These are phyloP conservation scores for Dyspetes luteomarginatus DNA, from an alignment of 2,888 invertebrate genomes.

Conservation along the genomic window DNA sequence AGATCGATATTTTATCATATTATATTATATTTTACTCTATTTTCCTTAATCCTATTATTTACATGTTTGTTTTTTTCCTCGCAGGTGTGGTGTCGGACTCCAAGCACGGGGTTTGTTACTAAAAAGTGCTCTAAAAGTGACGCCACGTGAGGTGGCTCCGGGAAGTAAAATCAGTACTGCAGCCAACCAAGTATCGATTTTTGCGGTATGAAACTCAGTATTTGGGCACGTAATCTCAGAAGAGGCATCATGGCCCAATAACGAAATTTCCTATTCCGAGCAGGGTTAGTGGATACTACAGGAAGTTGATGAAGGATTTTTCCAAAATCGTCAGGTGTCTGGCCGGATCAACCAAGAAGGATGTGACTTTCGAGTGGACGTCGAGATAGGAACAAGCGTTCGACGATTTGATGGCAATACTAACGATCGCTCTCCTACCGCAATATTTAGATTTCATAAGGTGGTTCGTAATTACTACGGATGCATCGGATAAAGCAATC, in stretches of 20 bases:
- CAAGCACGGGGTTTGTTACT: no score
- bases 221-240: conserved; percentile 19
- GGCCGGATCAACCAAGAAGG: conserved; percentile 67
- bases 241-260: conserved; percentile 53
- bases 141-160: no score
- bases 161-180: background rate
- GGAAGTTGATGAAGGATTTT: conserved; percentile 42
- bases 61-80: no score
- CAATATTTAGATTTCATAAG: conserved; percentile 74
- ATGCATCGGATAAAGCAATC: conserved; percentile 73
- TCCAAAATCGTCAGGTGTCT: conserved; percentile 68
- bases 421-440: conserved; percentile 57
- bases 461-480: conserved; percentile 74
- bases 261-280: conserved; percentile 23
- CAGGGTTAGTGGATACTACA: conserved; percentile 39
- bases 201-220: conserved; percentile 14
- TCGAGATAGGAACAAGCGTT: conserved; percentile 55
- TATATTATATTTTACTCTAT: no score
- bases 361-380: conserved; percentile 59
- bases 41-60: no score
- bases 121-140: no score
- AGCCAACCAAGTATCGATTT: conserved; percentile 8
- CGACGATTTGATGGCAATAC: conserved; percentile 40
- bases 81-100: no score
- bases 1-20: no score